Percentiles rank a stretch among this genome's conserved stretches.
These are phyloP conservation scores for Hymenochirus boettgeri DNA, from an alignment of 2,113 vertebrate genomes.

Conservation along the genomic window DNA sequence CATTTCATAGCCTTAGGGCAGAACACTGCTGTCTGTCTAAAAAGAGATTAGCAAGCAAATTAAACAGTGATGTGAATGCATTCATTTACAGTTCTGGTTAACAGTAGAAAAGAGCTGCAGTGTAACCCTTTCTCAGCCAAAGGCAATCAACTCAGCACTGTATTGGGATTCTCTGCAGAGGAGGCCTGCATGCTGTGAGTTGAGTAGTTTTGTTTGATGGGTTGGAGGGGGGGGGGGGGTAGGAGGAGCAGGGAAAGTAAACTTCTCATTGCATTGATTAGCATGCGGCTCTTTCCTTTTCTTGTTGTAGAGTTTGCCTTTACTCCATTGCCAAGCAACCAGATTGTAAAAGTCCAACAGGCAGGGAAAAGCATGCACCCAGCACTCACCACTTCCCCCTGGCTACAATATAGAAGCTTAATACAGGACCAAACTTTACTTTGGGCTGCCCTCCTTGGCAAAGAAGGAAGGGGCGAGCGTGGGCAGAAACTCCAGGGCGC, in stretches of 20 bases:
- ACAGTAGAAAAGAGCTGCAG: background rate
- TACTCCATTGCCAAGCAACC: constrained; percentile 39
- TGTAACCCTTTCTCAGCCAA: background rate
- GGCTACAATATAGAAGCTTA: constrained; percentile 20
- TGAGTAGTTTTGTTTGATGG: background rate
- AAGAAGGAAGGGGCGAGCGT: constrained; percentile 1
- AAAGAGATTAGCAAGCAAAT: background rate
- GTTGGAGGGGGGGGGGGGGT: constrained; percentile 12
- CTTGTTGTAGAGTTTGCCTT: constrained; percentile 28
- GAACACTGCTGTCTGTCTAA: constrained; percentile 11
- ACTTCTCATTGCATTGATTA: constrained; percentile 35
- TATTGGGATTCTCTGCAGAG: background rate
- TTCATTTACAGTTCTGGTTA: background rate
- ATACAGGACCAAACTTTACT: constrained; percentile 22
- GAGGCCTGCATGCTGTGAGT: constrained; percentile 6
- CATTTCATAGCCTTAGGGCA: background rate
- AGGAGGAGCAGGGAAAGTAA: constrained; percentile 14
- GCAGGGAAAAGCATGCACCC: constrained; percentile 35
- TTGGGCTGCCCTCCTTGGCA: constrained; percentile 14
- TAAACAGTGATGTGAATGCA: background rate
- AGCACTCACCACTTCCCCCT: constrained; percentile 19
- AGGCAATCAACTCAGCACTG: background rate
- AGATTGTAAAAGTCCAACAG: constrained; percentile 39
- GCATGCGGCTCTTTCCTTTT: constrained; percentile 19
- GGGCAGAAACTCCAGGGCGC: background rate